Percentiles rank a stretch among this genome's conserved stretches.
Evolutionary conservation across 2,888 invertebrate genomes (phyloP).

Genomic region (Thymelicus lineola): DNA sequence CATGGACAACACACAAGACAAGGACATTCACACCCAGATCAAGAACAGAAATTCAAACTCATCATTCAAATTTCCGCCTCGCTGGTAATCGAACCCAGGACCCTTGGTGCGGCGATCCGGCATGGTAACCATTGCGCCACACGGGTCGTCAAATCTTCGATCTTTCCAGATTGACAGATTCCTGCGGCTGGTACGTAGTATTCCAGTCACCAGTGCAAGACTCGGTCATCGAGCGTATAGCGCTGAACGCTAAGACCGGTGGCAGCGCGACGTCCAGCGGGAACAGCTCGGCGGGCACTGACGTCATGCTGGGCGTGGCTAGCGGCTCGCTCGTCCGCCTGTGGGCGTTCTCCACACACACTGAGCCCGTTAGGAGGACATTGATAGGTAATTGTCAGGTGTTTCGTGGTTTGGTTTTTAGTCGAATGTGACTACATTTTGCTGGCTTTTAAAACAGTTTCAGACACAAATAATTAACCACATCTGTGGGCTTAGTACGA

Average conservation of each 20-base stretch:
- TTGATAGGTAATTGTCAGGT: conserved; percentile 65
- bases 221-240: conserved; percentile 94
- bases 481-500: too few species aligned
- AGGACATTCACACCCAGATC: too few species aligned
- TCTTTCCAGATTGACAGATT: conserved; percentile 92
- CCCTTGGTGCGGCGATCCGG: too few species aligned
- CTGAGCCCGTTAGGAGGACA: conserved; percentile 78
- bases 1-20: too few species aligned
- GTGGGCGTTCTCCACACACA: conserved; percentile 81
- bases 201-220: conserved; percentile 97
- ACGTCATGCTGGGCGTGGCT: conserved; percentile 80
- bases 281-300: conserved; percentile 67
- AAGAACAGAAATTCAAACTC: too few species aligned
- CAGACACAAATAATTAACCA: too few species aligned
- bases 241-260: conserved; percentile 90
- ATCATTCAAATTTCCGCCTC: too few species aligned
- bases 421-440: too few species aligned
- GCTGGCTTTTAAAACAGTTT: too few species aligned
- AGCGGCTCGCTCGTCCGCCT: conserved; percentile 76
- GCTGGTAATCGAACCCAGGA: too few species aligned
- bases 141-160: too few species aligned
- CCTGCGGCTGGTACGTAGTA: conserved; percentile 97
- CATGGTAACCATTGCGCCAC: too few species aligned
- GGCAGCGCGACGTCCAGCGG: conserved; percentile 69
- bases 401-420: background rate